Base-by-base conservation (phyloP, 1,140 invertebrate genomes). In the Drosophila pseudoobscura region DNA sequence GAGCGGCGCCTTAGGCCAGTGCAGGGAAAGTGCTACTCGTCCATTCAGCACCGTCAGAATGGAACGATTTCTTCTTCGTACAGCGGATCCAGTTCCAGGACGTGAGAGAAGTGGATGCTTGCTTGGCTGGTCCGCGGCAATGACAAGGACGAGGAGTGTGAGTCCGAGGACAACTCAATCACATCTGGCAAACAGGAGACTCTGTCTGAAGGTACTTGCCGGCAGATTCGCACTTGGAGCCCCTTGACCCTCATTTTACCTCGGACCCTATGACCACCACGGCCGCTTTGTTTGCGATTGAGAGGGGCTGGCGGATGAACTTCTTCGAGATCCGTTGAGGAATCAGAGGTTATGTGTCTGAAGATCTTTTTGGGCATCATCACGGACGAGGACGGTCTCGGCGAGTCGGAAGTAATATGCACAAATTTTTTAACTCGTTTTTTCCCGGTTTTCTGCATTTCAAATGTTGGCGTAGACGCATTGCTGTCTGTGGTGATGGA, bases 41-140 rank as follows among this genome's bases (percentile, higher is more conserved):
- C 24, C 17, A 55, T n/a, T 9, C 20, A 31, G 45, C 24, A 20
- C 2, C 53, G 52, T 56, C 53, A 85, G 43, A 75, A 82, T 17
- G 82, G 80, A 20, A 85, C 83, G 50, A 87, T 72, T 78, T 75
- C 82, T 65, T 87, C 82, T 43, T 87, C 82, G 60, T 87, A 87
- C 41, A 87, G 65, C 39, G 82, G 82, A 69, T 87, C 78, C 62
- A 85, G 31, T 44, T 87, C 83, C 41, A 63, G 20, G 0, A 43
- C 71, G 13, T 56, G 24, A 3, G 47, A 39, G 3, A 56, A 75
- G 24, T 49, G 49, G 11, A 26, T 52, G 47, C 50, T 53, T 0
- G 29, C 29, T 9, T 51, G 35, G 20, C 15, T 49, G 1, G 24
- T 39, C 11, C n/a, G 35, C 13, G 44, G 63, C 35, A 43, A 26